Conservation (phyloP, 2,888 invertebrate species). For the Oscheius onirici region DNA sequence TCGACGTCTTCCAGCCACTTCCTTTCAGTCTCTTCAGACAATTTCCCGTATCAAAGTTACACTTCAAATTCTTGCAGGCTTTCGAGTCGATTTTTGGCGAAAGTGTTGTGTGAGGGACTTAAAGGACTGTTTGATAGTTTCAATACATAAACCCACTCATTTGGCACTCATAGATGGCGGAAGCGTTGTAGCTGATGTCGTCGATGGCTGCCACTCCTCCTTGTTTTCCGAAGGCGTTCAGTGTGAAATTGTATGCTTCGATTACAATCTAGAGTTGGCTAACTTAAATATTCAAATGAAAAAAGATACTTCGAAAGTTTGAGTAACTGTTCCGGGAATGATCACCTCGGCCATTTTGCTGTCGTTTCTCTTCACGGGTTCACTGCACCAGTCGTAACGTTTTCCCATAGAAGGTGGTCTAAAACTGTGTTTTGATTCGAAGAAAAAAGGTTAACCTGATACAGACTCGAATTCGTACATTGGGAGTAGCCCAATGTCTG, state of each 20-base stretch:
- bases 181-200: slow-evolving; percentile 59
- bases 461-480: slow-evolving; percentile 61
- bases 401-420: slow-evolving; percentile 54
- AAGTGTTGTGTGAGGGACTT: slow-evolving; percentile 57
- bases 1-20: slow-evolving; percentile 37
- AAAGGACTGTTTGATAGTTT: slow-evolving; percentile 1
- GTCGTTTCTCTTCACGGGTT: slow-evolving; percentile 53
- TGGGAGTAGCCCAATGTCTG: slow-evolving; percentile 62
- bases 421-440: background rate
- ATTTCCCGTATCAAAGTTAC: slow-evolving; percentile 56
- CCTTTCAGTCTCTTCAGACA: slow-evolving; percentile 41
- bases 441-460: slow-evolving; percentile 37
- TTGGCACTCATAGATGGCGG: slow-evolving; percentile 49
- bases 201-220: slow-evolving; percentile 65
- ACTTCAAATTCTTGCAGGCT: slow-evolving; percentile 49
- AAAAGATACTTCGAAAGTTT: slow-evolving; percentile 56
- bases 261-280: slow-evolving; percentile 56
- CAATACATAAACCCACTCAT: slow-evolving; percentile 35
- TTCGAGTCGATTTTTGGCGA: slow-evolving; percentile 37
- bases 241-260: slow-evolving; percentile 59
- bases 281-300: background rate
- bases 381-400: slow-evolving; percentile 61
- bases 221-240: slow-evolving; percentile 62
- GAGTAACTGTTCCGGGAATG: slow-evolving; percentile 60
- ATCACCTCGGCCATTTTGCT: slow-evolving; percentile 55